A percentile compares a stretch with the other conserved stretches of the same genome.
These are phyloP conservation scores for Xiphorhynchus erythropygius DNA, from an alignment of 2,797 vertebrate genomes.

Conservation along the genomic window DNA sequence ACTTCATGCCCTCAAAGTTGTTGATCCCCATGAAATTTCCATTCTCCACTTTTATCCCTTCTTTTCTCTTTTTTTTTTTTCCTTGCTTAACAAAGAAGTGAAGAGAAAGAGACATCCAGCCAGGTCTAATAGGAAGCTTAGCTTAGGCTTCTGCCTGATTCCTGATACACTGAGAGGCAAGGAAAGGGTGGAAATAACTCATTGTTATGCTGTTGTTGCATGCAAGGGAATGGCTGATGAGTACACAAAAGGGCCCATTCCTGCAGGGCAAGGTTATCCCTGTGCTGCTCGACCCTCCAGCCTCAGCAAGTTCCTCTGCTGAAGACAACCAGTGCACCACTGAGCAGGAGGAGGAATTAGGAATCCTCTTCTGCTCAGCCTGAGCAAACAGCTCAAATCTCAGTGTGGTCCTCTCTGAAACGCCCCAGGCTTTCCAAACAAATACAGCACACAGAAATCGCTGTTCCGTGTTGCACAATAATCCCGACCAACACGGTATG, in stretches of 20 bases:
- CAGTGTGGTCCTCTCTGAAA: not conserved
- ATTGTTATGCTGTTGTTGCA: not conserved
- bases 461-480: not conserved
- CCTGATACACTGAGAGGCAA: accelerated
- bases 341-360: not conserved
- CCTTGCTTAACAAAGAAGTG: not conserved
- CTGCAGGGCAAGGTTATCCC: not conserved
- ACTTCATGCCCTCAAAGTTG: not conserved
- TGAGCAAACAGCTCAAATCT: not conserved
- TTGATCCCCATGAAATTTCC: not conserved
- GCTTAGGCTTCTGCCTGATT: not conserved
- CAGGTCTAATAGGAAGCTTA: not conserved
- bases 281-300: not conserved
- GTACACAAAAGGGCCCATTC: not conserved
- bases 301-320: not conserved
- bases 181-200: not conserved
- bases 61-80: no score
- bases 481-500: not conserved
- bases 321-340: not conserved
- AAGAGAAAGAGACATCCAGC: not conserved
- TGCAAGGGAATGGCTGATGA: not conserved
- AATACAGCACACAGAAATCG: not conserved
- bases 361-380: not conserved
- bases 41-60: not conserved
- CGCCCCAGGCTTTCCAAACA: not conserved